Conservation (phyloP, 2,113 vertebrate genomes). For the Colius striatus region DNA sequence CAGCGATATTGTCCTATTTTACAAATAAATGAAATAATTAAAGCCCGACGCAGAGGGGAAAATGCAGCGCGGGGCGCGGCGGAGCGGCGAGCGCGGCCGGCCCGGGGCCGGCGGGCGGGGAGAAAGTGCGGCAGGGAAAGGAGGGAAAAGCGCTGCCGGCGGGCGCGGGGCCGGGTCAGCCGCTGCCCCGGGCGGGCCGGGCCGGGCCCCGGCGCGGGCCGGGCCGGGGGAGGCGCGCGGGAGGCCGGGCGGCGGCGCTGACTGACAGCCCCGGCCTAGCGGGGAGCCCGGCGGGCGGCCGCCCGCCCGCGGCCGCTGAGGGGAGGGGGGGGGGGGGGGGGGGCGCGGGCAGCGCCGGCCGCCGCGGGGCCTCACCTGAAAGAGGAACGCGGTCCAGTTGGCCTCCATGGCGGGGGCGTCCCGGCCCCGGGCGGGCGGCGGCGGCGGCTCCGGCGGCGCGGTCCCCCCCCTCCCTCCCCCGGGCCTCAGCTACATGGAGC, state of each 20-base stretch:
- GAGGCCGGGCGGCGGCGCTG: no score
- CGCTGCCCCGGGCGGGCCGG: not conserved
- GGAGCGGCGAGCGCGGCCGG: not conserved
- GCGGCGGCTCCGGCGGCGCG: not conserved
- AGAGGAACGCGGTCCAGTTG: slow-evolving; percentile 90
- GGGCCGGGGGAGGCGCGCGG: no score
- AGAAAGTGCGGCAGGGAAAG: not conserved
- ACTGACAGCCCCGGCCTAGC: no score
- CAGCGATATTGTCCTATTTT: not conserved
- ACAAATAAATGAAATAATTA: no score
- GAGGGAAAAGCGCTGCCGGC: not conserved
- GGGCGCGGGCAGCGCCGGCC: no score
- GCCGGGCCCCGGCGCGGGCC: no score
- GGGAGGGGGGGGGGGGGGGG: no score
- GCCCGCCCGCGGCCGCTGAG: no score
- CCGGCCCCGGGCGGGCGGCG: not conserved
- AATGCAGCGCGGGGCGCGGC: not conserved
- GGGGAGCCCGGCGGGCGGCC: no score
- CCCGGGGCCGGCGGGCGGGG: not conserved
- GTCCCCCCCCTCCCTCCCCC: not conserved
- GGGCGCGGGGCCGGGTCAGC: not conserved
- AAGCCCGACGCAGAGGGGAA: no score
- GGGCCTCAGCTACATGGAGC: slow-evolving; percentile 80
- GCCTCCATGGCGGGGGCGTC: slow-evolving; percentile 82
- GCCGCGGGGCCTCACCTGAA: no score